Evolutionary conservation across 2,797 vertebrate genomes (phyloP), one percentile per base, ranked within the genome.

Genomic region (Crax fasciolata): DNA sequence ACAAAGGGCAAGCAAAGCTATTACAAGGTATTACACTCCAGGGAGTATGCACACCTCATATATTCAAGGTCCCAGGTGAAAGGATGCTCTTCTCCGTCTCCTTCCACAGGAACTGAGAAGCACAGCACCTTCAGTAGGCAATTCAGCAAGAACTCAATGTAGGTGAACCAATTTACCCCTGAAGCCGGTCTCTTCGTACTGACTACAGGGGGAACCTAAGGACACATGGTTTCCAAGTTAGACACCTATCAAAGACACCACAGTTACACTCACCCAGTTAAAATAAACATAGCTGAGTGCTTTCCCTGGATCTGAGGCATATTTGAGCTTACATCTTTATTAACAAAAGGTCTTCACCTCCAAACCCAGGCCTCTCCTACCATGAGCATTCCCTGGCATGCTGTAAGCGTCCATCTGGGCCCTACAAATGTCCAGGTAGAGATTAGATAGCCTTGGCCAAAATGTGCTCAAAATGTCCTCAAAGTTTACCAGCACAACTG

Each of bases 221-320:
- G 84, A 68, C 32, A 65, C 44, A 10, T 3, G 17, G 32, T 57
- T 94, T 57, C 48, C 19, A 46, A 75, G 76, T 74, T 43, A 78
- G 75, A 48, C 54, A 57, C 71, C 20, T 74, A 23, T 74, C 89
- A 78, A 83, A 81, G 44, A 54, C 49, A 68, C 41, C n/a, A 77
- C 38, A 87, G 68, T 68, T 85, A 80, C 46, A 81, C 62, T 39
- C n/a, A n/a, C 16, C 76, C 87, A 87, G 39, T 91, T 89, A 90
- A 90, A 94, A 85, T 54, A 87, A 74, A 27, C 68, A 80, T 14
- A 54, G 68, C 51, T 85, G 89, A 61, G 57, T 83, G 68, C 75
- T 77, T 62, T 89, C 51, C 61, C 75, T 58, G 28, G 48, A 73
- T 54, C 57, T 2, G 39, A 80, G 32, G 72, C 62, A 46, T 38